Base-by-base conservation (phyloP, 2,797 vertebrate species). In the Scolopax bukidnonensis region DNA sequence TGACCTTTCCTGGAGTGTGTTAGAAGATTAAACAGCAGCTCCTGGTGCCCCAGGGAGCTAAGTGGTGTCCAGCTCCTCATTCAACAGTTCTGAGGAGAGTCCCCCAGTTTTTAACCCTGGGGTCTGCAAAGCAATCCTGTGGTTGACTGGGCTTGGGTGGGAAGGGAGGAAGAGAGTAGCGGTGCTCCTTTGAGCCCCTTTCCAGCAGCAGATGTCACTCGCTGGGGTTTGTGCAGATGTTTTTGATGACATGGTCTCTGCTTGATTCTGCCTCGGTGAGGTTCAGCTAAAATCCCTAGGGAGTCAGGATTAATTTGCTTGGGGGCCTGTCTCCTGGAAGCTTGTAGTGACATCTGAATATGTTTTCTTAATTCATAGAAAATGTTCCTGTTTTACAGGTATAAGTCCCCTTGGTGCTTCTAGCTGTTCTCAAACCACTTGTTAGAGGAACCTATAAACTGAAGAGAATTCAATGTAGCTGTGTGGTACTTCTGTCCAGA, bases 1-100 rank as follows among this genome's bases (percentile, higher is more conserved):
- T 92, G 71, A 93, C 93, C 88, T 96, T 93, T 88, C 91, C 88
- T 95, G 75, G 36, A 93, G 90, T 50, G 3, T 6, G 40, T 75
- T 71, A 77, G 84, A 71, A 93, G 93, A 95, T 95, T 89, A 95
- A 96, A 87, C 48, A 12, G 14, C 74, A 71, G 88, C 28, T 64
- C 63, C n/a, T 20, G 1, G 47, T 76, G 77, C 80, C 93, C 56
- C 64, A 61, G 90, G 86, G 94, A 87, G n/a, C n/a, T 50, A 19
- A 32, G 88, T 47, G 50, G 12, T 92, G 93, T 80, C 92, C 91
- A 87, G 80, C 86, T 89, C 74, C 86, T 95, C 81, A 54, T 77
- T 67, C 67, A 83, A 18, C 53, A 90, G 74, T 51, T 95, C 60
- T 84, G 71, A 80, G 61, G 69, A 90, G 81, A 88, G 70, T 56